phyloP scores from a whole-genome alignment of 92 coral and sea anemone species.

The Virgularia gustaviana region DNA sequence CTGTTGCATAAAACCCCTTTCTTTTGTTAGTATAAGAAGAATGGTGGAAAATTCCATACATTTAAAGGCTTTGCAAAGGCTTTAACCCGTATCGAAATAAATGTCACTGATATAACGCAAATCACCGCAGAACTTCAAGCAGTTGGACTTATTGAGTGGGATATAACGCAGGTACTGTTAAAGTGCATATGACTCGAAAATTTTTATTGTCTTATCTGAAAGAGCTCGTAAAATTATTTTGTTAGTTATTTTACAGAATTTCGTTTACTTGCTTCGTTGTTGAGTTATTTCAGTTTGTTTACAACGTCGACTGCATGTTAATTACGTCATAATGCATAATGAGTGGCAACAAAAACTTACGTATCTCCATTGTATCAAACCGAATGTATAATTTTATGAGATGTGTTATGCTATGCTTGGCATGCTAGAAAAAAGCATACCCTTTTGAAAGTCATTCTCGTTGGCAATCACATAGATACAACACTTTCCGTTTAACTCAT shows the following conservation, averaged over 20 bases:
- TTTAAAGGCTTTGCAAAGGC: slow-evolving; percentile 73
- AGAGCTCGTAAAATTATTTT: neutral
- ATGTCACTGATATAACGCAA: slow-evolving; percentile 54
- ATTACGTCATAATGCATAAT: too few relatives aligned
- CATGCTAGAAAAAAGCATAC: too few relatives aligned
- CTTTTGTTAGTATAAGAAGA: slow-evolving; percentile 57
- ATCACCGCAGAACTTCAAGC: slow-evolving; percentile 64
- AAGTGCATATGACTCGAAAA: neutral
- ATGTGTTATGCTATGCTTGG: too few relatives aligned
- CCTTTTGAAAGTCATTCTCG: too few relatives aligned
- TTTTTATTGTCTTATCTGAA: too few relatives aligned
- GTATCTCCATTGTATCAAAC: too few relatives aligned
- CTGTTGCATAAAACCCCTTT: neutral
- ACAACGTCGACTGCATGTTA: too few relatives aligned
- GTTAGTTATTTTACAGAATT: neutral
- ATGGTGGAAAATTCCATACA: slow-evolving; percentile 51
- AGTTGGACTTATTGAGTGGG: slow-evolving; percentile 83
- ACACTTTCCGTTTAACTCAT: too few relatives aligned
- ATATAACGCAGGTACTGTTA: slow-evolving; percentile 77
- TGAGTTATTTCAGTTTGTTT: too few relatives aligned
- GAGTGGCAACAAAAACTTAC: too few relatives aligned
- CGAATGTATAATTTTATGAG: too few relatives aligned
- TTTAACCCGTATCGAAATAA: slow-evolving; percentile 75
- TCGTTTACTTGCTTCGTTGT: neutral
- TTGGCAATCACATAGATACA: too few relatives aligned